phyloP scores from a whole-genome alignment of 2,888 invertebrate species.

The Neoaliturus tenellus region DNA sequence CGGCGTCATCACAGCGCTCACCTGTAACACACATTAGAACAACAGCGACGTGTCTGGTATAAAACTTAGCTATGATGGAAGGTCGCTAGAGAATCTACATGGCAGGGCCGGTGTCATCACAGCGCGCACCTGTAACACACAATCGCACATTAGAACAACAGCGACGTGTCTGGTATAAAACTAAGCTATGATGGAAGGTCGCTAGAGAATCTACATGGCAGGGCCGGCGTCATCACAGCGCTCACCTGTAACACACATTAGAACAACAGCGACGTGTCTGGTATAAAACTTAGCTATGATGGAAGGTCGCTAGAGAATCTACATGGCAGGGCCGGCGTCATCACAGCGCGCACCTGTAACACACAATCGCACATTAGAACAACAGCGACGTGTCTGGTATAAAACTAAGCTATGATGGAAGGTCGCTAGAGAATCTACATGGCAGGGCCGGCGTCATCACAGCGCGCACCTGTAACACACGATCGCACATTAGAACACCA shows the following conservation, averaged over 20 bases:
- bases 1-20: conserved; percentile 41
- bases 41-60: too few species aligned
- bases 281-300: conserved; percentile 29
- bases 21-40: conserved; percentile 18
- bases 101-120: conserved; percentile 32
- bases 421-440: conserved; percentile 47
- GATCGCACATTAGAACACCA: too few species aligned
- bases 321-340: conserved; percentile 24
- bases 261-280: too few species aligned
- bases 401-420: conserved; percentile 49
- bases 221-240: conserved; percentile 44
- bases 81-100: conserved; percentile 31
- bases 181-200: conserved; percentile 47
- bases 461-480: conserved; percentile 36
- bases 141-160: too few species aligned
- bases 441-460: conserved; percentile 47
- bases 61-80: conserved; percentile 27
- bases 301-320: conserved; percentile 34
- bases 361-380: too few species aligned
- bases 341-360: conserved; percentile 34
- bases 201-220: conserved; percentile 38
- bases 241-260: conserved; percentile 19
- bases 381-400: conserved; percentile 5
- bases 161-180: too few species aligned
- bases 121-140: not conserved